phyloP scores from a whole-genome alignment of 2,888 invertebrate species.

The Acrobasis suavella region DNA sequence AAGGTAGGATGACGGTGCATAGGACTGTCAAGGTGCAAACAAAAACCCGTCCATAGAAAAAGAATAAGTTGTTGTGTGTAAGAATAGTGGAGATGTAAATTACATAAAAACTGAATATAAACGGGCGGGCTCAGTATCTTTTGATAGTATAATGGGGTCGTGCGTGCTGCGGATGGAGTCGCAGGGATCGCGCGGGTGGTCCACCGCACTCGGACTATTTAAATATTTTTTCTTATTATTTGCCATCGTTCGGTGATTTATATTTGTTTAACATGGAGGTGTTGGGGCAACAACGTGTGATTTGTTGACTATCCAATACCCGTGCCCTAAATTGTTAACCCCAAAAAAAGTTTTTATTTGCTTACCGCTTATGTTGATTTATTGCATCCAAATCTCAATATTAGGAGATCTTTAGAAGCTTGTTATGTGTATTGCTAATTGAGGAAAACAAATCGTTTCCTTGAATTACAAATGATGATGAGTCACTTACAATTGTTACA shows the following conservation, averaged over 20 bases:
- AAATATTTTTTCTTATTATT: slow-evolving; percentile 75
- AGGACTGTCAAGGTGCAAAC: slow-evolving; percentile 40
- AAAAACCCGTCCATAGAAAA: slow-evolving; percentile 47
- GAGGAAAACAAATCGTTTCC: slow-evolving; percentile 9
- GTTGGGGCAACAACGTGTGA: slow-evolving; percentile 70
- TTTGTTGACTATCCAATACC: slow-evolving; percentile 66
- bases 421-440: slow-evolving; percentile 15
- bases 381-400: slow-evolving; percentile 16
- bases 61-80: slow-evolving; percentile 33
- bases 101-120: slow-evolving; percentile 67
- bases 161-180: slow-evolving; percentile 62
- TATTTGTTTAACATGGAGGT: slow-evolving; percentile 74
- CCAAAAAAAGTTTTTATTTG: slow-evolving; percentile 27
- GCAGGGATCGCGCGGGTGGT: slow-evolving; percentile 74
- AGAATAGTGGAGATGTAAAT: slow-evolving; percentile 73
- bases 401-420: slow-evolving; percentile 4
- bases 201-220: slow-evolving; percentile 64
- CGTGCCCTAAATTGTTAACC: slow-evolving; percentile 27
- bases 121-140: slow-evolving; percentile 61
- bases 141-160: slow-evolving; percentile 73
- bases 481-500: slow-evolving; percentile 6
- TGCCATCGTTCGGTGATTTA: slow-evolving; percentile 73
- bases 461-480: not conserved
- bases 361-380: slow-evolving; percentile 12
- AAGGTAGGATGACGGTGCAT: slow-evolving; percentile 58